Base-by-base conservation (phyloP, 2,113 vertebrate genomes). In the Lophius piscatorius region DNA sequence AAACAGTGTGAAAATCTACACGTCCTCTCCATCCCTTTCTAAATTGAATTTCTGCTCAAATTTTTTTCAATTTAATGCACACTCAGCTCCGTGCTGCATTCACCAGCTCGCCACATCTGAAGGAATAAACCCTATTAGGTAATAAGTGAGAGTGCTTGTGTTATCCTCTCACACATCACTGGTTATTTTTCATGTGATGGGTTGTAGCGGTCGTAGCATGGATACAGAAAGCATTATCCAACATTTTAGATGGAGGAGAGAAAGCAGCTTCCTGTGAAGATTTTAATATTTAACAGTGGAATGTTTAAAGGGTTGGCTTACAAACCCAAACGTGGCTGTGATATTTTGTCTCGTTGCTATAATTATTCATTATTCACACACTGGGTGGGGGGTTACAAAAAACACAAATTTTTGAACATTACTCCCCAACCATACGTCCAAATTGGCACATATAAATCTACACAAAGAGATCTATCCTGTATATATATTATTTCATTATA, bases 51-150 rank as follows among this genome's bases (percentile, higher is more conserved):
- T 63, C 62, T 33, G 6, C 22, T n/a, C 29, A 46, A 14, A 34
- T n/a, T n/a, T 22, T 60, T 65, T 69, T 63, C 47, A 62, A 48
- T 70, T 73, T 46, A 45, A 68, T 57, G 29, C 38, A 28, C 44
- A 35, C 10, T 24, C 4, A 47, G 12, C 28, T 58, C 33, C 22
- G 57, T 54, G 14, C 31, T 11, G 18, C 9, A 42, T 70, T 51
- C 33, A 24, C 13, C 13, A 14, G 18, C 16, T 49, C n/a, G n/a
- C n/a, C n/a, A n/a, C n/a, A n/a, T n/a, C 9, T 41, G 31, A 33
- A 55, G 14, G 17, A 49, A 17, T 16, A 9, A 36, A 42, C 3
- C 10, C n/a, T 52, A 41, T 42, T 57, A 46, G 16, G 18, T 63
- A 39, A 33, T 35, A 11, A 41, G 10, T 51, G 29, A 18, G 22